Base-by-base conservation (phyloP, 2,113 vertebrate genomes). In the Dromiciops gliroides region DNA sequence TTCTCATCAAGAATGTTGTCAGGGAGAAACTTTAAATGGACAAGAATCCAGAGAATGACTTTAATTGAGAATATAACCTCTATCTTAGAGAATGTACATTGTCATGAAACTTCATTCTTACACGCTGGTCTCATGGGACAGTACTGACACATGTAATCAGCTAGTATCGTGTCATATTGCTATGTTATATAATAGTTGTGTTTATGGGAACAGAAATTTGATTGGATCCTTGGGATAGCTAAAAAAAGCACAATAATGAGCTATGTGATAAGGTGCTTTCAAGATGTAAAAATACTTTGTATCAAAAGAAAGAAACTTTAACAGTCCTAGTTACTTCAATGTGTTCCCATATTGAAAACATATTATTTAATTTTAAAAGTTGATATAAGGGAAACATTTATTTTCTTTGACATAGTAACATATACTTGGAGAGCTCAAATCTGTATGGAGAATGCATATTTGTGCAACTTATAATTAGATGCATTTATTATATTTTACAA, bases 341-440 rank as follows among this genome's bases (percentile, higher is more conserved):
- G 47, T 28, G 9, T 90, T 48, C 28, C 24, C 47, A 90, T 28
- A 28, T 26, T 28, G 28, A 50, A 49, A 49, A 31, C 14, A 48
- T 48, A 49, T 90, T 48, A 49, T 90, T 90, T 28, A 26, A 90
- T 90, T 49, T 49, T 12, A 47, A 89, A 26, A 48, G 48, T 26
- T 89, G 89, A 28, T 48, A 89, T 48, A 28, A 26, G 48, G 26
- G 16, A 89, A 48, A 28, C 47, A 89, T 47, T 89, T 89, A 48
- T 89, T 14, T 8, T 48, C 28, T 26, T 90, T 90, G 47, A 50
- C 25, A 90, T 50, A 90, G 22, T 90, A 48, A 48, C 49, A 0
- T 94, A 22, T 90, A 91, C 97, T 97, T 95, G 56, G 97, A 95
- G 11, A 96, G 90, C 48, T 2, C 2, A 31, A 94, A 23, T 94